Percentiles rank a stretch among this genome's conserved stretches.
phyloP scores from a whole-genome alignment of 2,888 invertebrate genomes.

The Griposia aprilina region DNA sequence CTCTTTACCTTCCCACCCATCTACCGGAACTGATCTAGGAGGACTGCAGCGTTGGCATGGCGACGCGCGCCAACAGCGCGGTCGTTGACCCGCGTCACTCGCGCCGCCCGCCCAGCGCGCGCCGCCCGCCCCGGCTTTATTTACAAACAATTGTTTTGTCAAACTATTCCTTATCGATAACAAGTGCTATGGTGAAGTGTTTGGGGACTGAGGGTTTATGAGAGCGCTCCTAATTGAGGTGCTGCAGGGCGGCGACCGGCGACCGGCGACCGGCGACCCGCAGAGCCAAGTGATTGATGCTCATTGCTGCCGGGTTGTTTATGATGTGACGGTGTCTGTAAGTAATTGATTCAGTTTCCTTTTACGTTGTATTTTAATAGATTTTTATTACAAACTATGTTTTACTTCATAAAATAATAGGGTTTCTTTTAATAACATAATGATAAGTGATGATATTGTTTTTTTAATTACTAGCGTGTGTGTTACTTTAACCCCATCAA shows the following conservation, averaged over 20 bases:
- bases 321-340: slow-evolving; percentile 39
- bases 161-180: slow-evolving; percentile 65
- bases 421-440: background rate
- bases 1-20: slow-evolving; percentile 24
- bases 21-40: slow-evolving; percentile 60
- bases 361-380: slow-evolving; percentile 9
- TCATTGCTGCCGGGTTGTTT: slow-evolving; percentile 8
- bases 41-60: slow-evolving; percentile 75
- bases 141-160: slow-evolving; percentile 74
- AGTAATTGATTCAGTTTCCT: slow-evolving; percentile 38
- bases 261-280: slow-evolving; percentile 14
- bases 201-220: slow-evolving; percentile 28
- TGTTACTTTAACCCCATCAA: background rate
- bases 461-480: background rate
- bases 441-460: background rate
- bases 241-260: slow-evolving; percentile 43
- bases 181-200: slow-evolving; percentile 54
- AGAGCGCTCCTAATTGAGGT: slow-evolving; percentile 30
- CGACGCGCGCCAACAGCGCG: slow-evolving; percentile 77
- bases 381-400: slow-evolving; percentile 10
- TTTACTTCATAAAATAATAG: background rate
- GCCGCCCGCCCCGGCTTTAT: slow-evolving; percentile 71
- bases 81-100: slow-evolving; percentile 75
- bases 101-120: slow-evolving; percentile 77
- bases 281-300: background rate